A percentile compares a stretch with the other conserved stretches of the same genome.
Conservation (phyloP, 1,140 invertebrate species). For the Lepidurus arcticus region DNA sequence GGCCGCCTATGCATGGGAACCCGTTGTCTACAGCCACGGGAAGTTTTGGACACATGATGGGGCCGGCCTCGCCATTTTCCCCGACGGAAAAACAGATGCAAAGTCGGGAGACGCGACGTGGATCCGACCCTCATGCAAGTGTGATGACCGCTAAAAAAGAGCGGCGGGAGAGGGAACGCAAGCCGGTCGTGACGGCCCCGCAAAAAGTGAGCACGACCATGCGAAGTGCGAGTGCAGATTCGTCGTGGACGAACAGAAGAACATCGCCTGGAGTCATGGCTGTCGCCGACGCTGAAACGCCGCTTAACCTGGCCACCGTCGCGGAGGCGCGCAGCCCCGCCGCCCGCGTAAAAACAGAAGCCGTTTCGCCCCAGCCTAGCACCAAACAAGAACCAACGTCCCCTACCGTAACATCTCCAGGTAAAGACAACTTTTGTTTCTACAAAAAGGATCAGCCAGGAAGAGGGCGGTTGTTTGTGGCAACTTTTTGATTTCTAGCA, state of each 20-base stretch:
- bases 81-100: not conserved
- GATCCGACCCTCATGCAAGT: not conserved
- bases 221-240: conserved; percentile 17
- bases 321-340: not conserved
- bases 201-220: not conserved
- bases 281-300: not conserved
- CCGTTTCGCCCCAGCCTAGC: not conserved
- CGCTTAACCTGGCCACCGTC: conserved; percentile 10
- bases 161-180: not conserved
- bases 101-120: not conserved
- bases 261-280: not conserved
- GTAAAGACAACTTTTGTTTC: not conserved
- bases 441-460: not conserved
- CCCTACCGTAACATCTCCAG: not conserved
- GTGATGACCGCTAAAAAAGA: not conserved
- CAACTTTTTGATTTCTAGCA: not conserved
- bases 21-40: not conserved
- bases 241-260: not conserved
- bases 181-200: not conserved
- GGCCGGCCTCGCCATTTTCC: not conserved
- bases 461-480: not conserved
- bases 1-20: not conserved
- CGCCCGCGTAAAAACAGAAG: not conserved
- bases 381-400: not conserved
- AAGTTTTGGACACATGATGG: not conserved